Percentiles rank a stretch among this genome's conserved stretches.
phyloP scores from a whole-genome alignment of 1,140 invertebrate species.

The Drosophila teissieri region DNA sequence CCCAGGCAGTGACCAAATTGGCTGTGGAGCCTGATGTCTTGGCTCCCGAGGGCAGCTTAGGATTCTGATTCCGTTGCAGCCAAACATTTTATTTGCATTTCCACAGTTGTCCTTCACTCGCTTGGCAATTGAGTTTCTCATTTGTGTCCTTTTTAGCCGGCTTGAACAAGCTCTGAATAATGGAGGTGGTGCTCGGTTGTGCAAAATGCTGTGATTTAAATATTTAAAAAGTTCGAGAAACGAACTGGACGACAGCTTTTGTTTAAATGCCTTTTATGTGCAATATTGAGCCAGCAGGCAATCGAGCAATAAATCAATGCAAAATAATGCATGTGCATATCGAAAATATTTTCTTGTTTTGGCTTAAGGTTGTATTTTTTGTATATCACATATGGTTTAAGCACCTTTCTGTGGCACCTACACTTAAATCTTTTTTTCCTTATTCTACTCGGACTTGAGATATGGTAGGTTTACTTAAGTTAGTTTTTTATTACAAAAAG shows the following conservation, averaged over 20 bases:
- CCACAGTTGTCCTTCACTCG: conserved; percentile 18
- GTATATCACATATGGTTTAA: conserved; percentile 11
- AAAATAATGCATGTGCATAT: conserved; percentile 49
- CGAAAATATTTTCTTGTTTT: conserved; percentile 16
- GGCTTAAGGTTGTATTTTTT: not conserved
- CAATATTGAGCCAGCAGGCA: conserved; percentile 43
- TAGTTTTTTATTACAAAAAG: no score
- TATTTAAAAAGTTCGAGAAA: conserved; percentile 34
- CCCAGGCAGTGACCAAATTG: conserved; percentile 23
- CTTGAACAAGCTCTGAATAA: conserved; percentile 36
- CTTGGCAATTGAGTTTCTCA: conserved; percentile 17
- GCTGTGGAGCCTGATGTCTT: conserved; percentile 26
- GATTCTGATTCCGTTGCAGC: conserved; percentile 16
- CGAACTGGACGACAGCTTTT: conserved; percentile 49
- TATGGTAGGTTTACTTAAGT: no score
- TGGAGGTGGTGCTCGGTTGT: conserved; percentile 18
- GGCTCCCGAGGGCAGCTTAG: conserved; percentile 9
- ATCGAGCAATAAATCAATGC: conserved; percentile 54
- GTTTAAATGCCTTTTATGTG: conserved; percentile 60
- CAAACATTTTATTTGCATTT: conserved; percentile 56
- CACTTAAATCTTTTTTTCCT: conserved; percentile 8
- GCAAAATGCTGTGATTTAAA: conserved; percentile 48
- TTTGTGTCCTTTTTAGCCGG: conserved; percentile 25
- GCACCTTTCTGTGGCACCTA: conserved; percentile 13
- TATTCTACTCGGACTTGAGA: no score